Evolutionary conservation across 2,113 vertebrate genomes (phyloP).

Genomic region (Platichthys stellatus): DNA sequence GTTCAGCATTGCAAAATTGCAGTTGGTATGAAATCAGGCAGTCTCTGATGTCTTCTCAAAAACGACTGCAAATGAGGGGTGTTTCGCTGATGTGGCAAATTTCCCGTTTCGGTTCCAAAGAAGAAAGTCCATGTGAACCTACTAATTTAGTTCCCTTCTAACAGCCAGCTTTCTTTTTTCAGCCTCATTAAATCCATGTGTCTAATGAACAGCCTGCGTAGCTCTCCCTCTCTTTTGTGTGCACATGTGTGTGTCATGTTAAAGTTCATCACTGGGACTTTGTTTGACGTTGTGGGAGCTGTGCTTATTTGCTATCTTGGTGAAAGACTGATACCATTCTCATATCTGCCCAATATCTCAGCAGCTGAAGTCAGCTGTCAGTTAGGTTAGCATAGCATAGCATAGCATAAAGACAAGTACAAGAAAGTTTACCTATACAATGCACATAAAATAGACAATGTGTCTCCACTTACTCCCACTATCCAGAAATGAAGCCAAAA

Average conservation of each 20-base stretch:
- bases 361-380: neutral
- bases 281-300: constrained; percentile 5
- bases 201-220: constrained; percentile 69
- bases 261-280: neutral
- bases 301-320: neutral
- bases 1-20: constrained; percentile 36
- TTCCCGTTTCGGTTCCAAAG: constrained; percentile 77
- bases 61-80: constrained; percentile 79
- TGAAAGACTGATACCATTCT: neutral
- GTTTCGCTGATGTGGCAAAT: constrained; percentile 83
- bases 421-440: too few relatives aligned
- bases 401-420: neutral
- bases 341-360: neutral
- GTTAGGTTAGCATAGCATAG: neutral
- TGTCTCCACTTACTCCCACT: too few relatives aligned
- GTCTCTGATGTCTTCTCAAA: constrained; percentile 78
- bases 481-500: neutral
- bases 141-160: constrained; percentile 87
- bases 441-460: too few relatives aligned
- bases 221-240: constrained; percentile 10
- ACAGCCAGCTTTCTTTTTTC: constrained; percentile 84
- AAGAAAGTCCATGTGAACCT: constrained; percentile 81
- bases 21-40: constrained; percentile 55
- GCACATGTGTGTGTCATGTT: constrained; percentile 38
- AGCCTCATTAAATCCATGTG: constrained; percentile 91